Evolutionary conservation across 2,888 invertebrate species (phyloP).

Genomic region (Baronia brevicornis): DNA sequence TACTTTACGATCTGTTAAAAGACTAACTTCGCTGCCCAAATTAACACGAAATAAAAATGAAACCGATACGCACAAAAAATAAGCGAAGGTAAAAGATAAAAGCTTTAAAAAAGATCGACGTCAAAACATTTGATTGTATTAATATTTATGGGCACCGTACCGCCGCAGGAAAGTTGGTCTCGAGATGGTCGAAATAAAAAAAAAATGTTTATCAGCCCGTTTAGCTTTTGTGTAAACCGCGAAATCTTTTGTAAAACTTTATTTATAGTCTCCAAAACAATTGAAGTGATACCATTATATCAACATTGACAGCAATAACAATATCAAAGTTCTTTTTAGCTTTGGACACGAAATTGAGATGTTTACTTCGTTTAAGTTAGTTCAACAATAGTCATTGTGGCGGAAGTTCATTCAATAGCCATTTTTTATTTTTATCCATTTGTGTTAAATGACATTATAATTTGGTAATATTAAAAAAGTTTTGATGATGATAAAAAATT

Average conservation of each 20-base stretch:
- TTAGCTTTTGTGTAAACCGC: constrained; percentile 75
- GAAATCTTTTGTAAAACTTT: constrained; percentile 68
- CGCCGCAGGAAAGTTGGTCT: constrained; percentile 66
- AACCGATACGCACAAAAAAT: constrained; percentile 67
- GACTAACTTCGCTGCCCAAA: constrained; percentile 73
- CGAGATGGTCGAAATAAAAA: constrained; percentile 48
- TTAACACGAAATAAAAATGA: constrained; percentile 75
- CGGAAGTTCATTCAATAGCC: constrained; percentile 5
- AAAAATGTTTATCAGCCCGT: constrained; percentile 74
- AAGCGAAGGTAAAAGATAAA: constrained; percentile 71
- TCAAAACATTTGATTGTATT: constrained; percentile 77
- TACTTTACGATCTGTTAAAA: constrained; percentile 77
- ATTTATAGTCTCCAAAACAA: constrained; percentile 73
- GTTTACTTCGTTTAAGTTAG: constrained; percentile 44
- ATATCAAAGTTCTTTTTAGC: constrained; percentile 58
- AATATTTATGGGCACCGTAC: constrained; percentile 70
- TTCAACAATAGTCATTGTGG: constrained; percentile 28
- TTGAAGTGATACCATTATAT: constrained; percentile 72
- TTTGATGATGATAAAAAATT: too few relatives aligned
- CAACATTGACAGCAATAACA: constrained; percentile 70
- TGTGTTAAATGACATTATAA: too few relatives aligned
- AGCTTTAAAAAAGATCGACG: constrained; percentile 72
- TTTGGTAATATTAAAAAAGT: too few relatives aligned
- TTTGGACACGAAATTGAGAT: constrained; percentile 50
- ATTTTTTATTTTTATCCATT: constrained; percentile 3